Evolutionary conservation across 2,888 invertebrate species (phyloP).

Genomic region (Plemyria rubiginata): DNA sequence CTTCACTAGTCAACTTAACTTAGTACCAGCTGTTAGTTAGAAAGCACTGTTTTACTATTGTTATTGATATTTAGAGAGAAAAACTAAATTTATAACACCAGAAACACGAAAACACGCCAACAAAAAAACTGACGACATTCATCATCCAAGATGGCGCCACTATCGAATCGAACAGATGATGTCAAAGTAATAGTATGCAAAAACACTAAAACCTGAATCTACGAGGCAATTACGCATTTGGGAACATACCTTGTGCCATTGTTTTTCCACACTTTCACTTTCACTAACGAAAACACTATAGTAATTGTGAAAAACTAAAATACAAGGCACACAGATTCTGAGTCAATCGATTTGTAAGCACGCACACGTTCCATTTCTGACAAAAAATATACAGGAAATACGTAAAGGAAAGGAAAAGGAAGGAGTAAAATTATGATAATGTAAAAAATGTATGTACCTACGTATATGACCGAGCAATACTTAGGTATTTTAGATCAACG

Average conservation of each 20-base stretch:
- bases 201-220: conserved; percentile 44
- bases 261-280: conserved; percentile 39
- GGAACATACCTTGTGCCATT: conserved; percentile 73
- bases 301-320: conserved; percentile 41
- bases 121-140: conserved; percentile 48
- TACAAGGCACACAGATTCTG: conserved; percentile 51
- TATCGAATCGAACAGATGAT: conserved; percentile 47
- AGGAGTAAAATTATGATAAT: too few species aligned
- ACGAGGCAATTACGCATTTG: conserved; percentile 29
- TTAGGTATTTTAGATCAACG: too few species aligned
- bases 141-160: conserved; percentile 74
- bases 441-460: neutral
- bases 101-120: conserved; percentile 51
- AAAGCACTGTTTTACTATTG: conserved; percentile 10
- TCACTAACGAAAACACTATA: conserved; percentile 30
- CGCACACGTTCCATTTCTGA: conserved; percentile 46
- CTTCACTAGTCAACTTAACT: conserved; percentile 19
- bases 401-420: too few species aligned
- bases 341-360: conserved; percentile 54
- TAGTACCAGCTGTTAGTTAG: neutral
- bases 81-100: conserved; percentile 17
- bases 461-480: too few species aligned
- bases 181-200: conserved; percentile 63
- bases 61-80: conserved; percentile 23
- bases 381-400: too few species aligned